Evolutionary conservation across 2,113 vertebrate species (phyloP).

Genomic region (Probosciger aterrimus): DNA sequence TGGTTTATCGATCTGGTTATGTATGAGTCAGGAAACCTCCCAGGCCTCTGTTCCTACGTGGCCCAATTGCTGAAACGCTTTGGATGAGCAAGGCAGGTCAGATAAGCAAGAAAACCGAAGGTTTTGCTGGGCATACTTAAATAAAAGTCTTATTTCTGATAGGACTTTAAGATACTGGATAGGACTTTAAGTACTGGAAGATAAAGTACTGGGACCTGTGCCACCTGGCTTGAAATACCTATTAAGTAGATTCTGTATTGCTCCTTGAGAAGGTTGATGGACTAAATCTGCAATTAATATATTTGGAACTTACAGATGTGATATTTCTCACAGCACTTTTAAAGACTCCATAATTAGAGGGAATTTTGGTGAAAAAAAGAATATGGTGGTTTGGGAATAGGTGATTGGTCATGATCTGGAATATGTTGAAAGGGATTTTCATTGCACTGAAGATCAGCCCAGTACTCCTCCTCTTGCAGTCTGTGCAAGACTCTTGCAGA

Average conservation of each 20-base stretch:
- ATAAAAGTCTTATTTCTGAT: background rate
- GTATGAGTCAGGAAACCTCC: background rate
- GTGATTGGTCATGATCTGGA: background rate
- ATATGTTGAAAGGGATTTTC: background rate
- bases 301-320: background rate
- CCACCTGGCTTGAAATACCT: background rate
- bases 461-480: background rate
- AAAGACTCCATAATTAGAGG: background rate
- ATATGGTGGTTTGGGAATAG: background rate
- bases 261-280: background rate
- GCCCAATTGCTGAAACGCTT: background rate
- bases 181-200: background rate
- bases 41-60: background rate
- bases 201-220: background rate
- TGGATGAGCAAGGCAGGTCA: background rate
- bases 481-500: background rate
- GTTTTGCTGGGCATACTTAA: background rate
- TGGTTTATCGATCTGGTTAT: conserved; percentile 24
- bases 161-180: background rate
- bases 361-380: background rate
- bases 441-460: background rate
- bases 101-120: background rate
- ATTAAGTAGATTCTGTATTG: background rate
- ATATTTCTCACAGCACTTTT: background rate
- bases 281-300: background rate